These are phyloP conservation scores for Heterochromis multidens DNA, from an alignment of 2,113 vertebrate species.

Conservation along the genomic window DNA sequence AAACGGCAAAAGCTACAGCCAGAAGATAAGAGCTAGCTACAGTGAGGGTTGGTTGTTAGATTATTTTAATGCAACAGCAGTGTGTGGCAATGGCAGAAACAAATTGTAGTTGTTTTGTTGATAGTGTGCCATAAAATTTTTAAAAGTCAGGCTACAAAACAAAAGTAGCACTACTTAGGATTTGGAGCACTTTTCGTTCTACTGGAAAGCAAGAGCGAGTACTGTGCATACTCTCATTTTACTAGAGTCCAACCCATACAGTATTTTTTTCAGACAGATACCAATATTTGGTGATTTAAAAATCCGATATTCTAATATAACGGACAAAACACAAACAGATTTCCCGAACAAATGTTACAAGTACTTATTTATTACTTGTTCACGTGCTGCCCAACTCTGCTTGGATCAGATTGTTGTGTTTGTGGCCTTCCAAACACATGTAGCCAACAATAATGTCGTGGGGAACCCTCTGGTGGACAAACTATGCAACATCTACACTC, in stretches of 20 bases:
- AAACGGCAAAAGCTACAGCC: background rate
- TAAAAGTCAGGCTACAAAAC: background rate
- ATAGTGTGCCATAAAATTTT: background rate
- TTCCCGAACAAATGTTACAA: background rate
- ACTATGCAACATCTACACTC: background rate
- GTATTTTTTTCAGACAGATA: background rate
- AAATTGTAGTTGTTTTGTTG: background rate
- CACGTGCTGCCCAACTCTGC: background rate
- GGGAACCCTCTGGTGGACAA: background rate
- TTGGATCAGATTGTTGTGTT: background rate
- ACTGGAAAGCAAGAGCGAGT: background rate
- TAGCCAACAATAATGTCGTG: background rate
- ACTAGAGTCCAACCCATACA: background rate
- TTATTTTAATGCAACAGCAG: background rate
- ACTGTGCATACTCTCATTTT: background rate
- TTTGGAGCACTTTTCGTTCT: background rate
- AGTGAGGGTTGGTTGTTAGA: background rate
- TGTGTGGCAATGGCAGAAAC: background rate
- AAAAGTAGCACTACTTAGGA: background rate
- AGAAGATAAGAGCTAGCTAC: background rate
- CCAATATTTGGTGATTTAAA: background rate
- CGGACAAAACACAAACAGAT: fast-evolving
- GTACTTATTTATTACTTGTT: background rate
- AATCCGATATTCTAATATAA: background rate
- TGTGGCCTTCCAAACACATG: background rate